Conservation (phyloP, 2,113 vertebrate species). For the Tupaia tana region DNA sequence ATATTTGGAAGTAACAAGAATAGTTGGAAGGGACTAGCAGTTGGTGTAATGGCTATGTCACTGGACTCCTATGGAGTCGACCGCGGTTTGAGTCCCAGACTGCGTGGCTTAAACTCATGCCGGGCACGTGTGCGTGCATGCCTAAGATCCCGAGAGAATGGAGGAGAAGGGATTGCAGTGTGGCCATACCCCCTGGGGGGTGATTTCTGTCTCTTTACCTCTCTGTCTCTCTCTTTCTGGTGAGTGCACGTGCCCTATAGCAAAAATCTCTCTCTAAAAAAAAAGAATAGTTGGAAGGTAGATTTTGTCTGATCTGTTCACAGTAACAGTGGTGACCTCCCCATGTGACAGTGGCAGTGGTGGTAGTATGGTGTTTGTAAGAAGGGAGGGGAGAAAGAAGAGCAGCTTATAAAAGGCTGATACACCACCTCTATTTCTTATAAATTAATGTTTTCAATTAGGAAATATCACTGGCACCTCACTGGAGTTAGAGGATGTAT, state of each 20-base stretch:
- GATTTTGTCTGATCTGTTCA: neutral
- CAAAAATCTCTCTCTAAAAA: neutral
- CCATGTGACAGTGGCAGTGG: neutral
- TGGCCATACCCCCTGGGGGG: no score
- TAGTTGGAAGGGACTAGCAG: neutral
- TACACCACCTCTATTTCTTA: neutral
- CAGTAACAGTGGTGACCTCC: neutral
- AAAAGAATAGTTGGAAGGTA: slow-evolving; percentile 13
- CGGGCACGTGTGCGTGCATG: no score
- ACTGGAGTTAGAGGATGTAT: neutral
- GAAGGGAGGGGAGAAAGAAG: neutral
- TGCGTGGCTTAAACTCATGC: no score
- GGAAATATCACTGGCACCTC: neutral
- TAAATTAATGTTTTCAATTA: slow-evolving; percentile 49
- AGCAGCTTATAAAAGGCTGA: neutral
- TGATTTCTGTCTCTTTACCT: no score
- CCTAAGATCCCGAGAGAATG: no score
- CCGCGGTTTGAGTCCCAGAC: no score
- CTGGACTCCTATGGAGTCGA: no score
- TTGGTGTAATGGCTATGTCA: no score
- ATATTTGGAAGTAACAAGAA: slow-evolving; percentile 33
- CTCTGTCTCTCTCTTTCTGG: no score
- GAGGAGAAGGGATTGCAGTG: no score
- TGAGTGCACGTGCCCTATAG: no score
- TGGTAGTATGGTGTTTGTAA: neutral